Evolutionary conservation across 2,888 invertebrate species (phyloP).

Genomic region (Toxonevra muliebris): DNA sequence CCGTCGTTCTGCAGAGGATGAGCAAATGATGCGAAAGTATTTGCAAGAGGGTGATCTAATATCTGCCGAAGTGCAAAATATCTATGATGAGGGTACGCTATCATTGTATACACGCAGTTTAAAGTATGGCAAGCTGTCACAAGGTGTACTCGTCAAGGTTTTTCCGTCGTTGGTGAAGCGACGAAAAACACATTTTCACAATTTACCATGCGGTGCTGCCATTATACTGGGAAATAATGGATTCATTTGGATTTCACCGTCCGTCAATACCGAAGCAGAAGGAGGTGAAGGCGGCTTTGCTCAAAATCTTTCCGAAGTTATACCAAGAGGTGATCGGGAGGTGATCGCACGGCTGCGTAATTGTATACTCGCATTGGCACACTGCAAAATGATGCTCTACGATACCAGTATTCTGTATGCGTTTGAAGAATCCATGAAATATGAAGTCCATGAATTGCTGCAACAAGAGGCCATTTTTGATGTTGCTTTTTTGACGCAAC

Average conservation of each 20-base stretch:
- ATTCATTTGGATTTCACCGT: constrained; percentile 91
- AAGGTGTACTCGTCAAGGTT: constrained; percentile 90
- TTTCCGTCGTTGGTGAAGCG: constrained; percentile 91
- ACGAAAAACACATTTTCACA: constrained; percentile 95
- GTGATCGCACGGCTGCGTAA: constrained; percentile 90
- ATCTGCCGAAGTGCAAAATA: constrained; percentile 96
- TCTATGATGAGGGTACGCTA: constrained; percentile 89
- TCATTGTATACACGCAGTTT: constrained; percentile 95
- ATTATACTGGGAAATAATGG: constrained; percentile 97
- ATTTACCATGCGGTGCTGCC: constrained; percentile 88
- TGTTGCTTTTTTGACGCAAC: constrained; percentile 81
- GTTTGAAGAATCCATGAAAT: constrained; percentile 88
- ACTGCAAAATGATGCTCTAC: constrained; percentile 88
- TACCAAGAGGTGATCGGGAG: constrained; percentile 79
- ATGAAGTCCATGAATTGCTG: constrained; percentile 79
- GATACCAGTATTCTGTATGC: constrained; percentile 93
- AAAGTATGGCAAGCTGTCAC: constrained; percentile 94
- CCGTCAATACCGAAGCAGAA: constrained; percentile 69
- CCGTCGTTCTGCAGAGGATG: constrained; percentile 93
- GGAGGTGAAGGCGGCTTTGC: constrained; percentile 78
- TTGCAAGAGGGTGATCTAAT: constrained; percentile 95
- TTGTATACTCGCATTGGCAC: constrained; percentile 86
- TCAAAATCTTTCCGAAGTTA: constrained; percentile 77
- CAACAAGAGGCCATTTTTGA: constrained; percentile 87
- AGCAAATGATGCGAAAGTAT: constrained; percentile 96